Base-by-base conservation (phyloP, 2,797 vertebrate genomes). In the Vespertilio murinus region DNA sequence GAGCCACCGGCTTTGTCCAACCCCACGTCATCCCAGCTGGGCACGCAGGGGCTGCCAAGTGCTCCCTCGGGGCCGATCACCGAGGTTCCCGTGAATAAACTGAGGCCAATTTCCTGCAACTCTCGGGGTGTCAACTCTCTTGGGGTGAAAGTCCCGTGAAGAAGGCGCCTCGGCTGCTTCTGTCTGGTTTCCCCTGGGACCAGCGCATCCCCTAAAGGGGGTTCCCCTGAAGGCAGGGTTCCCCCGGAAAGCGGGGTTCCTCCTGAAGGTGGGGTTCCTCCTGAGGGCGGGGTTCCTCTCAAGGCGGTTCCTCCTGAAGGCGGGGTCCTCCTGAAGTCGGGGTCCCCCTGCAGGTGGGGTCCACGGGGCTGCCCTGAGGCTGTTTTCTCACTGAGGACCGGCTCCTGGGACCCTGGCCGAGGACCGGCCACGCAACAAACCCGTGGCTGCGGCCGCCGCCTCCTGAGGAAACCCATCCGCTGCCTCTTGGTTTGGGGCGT, bases 341-440 rank as follows among this genome's bases (percentile, higher is more conserved):
- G 45, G 45, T 45, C 42, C 42, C 47, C 13, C 47, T 16, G 13
- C 13, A 47, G 47, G 47, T 4, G 47, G 47, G 13, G 47, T 47
- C 47, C 47, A 1, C 5, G 47, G 22, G 20, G 52, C 52, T 8
- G 52, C 52, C 20, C 4, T 16, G 52, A 54, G 52, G 52, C 52
- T 52, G 10, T 23, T 14, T 25, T 16, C 49, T 52, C 8, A 17
- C 0, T 0, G 64, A 20, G n/a, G 40, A 14, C 14, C 0, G 12
- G 6, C 9, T 20, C 49, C 17, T 0, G 64, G 69, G 4, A 1
- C 30, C 22, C 3, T 1, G 11, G 40, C 1, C 10, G 3, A 17
- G 59, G 45, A 30, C 8, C 1, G 6, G 12, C 52, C 1, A 6
- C 23, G 0, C 0, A 28, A 3, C 1, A 42, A 25, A 6, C 2